Conservation (phyloP, 2,113 vertebrate genomes). For the Odontophorus gujanensis region DNA sequence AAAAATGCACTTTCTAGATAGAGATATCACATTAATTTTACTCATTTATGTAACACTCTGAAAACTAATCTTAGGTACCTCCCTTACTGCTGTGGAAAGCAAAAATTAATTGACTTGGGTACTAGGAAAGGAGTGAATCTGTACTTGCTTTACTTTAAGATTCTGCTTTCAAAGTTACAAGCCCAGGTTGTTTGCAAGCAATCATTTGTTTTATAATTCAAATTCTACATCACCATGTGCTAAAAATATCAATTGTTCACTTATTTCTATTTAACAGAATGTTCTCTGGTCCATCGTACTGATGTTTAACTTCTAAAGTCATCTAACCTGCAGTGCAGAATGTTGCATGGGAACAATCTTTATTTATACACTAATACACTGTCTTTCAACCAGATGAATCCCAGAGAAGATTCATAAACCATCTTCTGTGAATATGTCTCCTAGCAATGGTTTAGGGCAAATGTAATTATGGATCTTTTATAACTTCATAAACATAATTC, state of each 20-base stretch:
- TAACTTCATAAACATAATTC: neutral
- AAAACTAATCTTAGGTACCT: constrained; percentile 60
- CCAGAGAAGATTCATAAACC: neutral
- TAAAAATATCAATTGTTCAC: neutral
- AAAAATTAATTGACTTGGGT: constrained; percentile 37
- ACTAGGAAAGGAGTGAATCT: constrained; percentile 41
- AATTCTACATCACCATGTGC: neutral
- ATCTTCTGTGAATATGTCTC: neutral
- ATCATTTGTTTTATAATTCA: neutral
- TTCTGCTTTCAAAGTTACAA: neutral
- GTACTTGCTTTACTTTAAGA: neutral
- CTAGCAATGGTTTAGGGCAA: neutral
- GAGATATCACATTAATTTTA: constrained; percentile 55
- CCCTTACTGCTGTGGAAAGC: constrained; percentile 24
- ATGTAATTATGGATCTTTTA: neutral
- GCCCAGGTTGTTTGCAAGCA: neutral
- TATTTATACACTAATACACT: neutral
- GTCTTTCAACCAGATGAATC: constrained; percentile 6
- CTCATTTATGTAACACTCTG: constrained; percentile 47
- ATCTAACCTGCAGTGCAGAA: neutral
- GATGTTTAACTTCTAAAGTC: neutral
- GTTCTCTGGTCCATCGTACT: neutral
- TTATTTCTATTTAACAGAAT: constrained; percentile 9
- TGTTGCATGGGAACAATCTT: neutral
- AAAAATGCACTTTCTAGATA: constrained; percentile 48